phyloP scores from a whole-genome alignment of 2,113 vertebrate genomes.

The Tonatia bakeri region DNA sequence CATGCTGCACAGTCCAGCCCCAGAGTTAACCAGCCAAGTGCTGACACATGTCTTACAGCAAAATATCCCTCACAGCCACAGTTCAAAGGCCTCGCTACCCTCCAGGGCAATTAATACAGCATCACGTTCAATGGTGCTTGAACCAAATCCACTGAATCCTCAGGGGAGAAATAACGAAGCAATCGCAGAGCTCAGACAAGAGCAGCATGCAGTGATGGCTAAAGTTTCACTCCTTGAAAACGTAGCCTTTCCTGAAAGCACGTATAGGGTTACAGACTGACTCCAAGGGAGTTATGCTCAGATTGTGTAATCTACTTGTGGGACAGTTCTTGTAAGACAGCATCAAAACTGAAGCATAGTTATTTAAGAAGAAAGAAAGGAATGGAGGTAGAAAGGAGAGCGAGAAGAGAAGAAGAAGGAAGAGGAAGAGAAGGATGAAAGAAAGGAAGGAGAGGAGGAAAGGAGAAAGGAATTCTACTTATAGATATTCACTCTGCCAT shows the following conservation, averaged over 20 bases:
- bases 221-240: conserved; percentile 67
- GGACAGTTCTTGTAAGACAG: background rate
- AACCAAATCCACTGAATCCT: conserved; percentile 84
- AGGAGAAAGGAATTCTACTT: background rate
- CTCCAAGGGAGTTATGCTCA: background rate
- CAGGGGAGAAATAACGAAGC: conserved; percentile 81
- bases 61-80: conserved; percentile 88
- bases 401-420: background rate
- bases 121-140: conserved; percentile 87
- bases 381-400: background rate
- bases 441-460: background rate
- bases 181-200: conserved; percentile 79
- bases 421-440: background rate
- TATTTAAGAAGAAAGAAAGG: background rate
- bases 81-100: conserved; percentile 88
- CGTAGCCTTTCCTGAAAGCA: conserved; percentile 53
- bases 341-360: background rate
- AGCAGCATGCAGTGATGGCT: conserved; percentile 75
- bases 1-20: conserved; percentile 80
- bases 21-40: conserved; percentile 86
- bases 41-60: conserved; percentile 87
- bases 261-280: conserved; percentile 48
- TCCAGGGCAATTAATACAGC: conserved; percentile 89
- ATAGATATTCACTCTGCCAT: background rate
- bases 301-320: background rate